Conservation (phyloP, 2,113 vertebrate genomes). For the Progne subis region DNA sequence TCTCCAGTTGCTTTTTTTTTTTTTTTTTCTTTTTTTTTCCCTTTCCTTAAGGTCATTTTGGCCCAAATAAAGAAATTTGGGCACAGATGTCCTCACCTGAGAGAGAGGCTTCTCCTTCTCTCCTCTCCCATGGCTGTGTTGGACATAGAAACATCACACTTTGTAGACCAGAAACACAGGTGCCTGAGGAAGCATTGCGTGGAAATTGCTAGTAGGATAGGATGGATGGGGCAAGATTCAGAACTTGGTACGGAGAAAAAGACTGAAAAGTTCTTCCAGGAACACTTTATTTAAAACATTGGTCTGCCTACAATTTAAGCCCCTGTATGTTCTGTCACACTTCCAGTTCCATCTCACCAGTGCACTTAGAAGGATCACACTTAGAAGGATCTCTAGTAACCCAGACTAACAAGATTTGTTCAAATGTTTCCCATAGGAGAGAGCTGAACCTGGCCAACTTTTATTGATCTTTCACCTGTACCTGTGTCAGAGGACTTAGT, state of each 20-base stretch:
- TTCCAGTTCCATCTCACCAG: neutral
- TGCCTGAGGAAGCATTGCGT: neutral
- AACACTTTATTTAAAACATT: neutral
- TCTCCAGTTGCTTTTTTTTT: neutral
- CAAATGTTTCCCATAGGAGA: neutral
- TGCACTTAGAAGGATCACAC: neutral
- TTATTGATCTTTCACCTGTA: constrained; percentile 16
- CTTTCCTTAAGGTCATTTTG: neutral
- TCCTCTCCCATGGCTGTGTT: neutral
- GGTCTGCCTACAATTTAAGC: neutral
- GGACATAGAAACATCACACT: accelerated
- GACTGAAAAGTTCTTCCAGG: neutral
- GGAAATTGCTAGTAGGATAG: neutral
- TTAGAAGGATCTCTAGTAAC: neutral
- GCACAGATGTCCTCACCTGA: neutral
- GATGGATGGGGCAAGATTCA: neutral
- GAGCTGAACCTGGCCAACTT: neutral
- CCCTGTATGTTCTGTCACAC: neutral
- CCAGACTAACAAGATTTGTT: neutral
- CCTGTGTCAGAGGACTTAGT: neutral
- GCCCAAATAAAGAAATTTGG: neutral
- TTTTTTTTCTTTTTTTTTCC: neutral
- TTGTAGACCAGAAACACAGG: neutral
- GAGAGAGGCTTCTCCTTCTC: neutral
- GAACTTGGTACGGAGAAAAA: neutral